Conservation (phyloP, 2,888 invertebrate genomes). For the Pollenia labialis region DNA sequence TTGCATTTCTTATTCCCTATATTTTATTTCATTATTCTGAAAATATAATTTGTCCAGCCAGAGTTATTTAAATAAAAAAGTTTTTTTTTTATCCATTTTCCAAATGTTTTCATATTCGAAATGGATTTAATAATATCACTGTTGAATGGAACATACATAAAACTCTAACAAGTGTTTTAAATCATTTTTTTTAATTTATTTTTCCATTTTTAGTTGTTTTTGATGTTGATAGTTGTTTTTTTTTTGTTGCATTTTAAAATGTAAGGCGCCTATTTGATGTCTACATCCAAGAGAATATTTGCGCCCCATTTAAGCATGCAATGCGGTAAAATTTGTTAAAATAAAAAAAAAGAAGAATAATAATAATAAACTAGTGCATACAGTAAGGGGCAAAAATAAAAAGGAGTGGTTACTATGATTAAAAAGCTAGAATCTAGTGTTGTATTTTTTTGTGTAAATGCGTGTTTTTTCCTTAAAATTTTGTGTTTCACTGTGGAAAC, state of each 20-base stretch:
- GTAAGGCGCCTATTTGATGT: conserved; percentile 66
- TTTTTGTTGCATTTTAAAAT: conserved; percentile 40
- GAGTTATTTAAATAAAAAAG: no score
- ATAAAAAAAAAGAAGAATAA: not conserved
- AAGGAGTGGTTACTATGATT: no score
- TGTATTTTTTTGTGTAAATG: not conserved
- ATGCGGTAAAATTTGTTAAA: conserved; percentile 71
- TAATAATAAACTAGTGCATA: conserved; percentile 46
- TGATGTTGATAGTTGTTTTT: conserved; percentile 27
- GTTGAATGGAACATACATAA: conserved; percentile 33
- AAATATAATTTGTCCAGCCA: conserved; percentile 19
- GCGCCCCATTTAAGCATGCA: conserved; percentile 74
- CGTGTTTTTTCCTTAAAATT: not conserved
- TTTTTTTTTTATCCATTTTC: not conserved
- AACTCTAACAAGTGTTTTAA: conserved; percentile 68
- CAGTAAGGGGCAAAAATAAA: conserved; percentile 1
- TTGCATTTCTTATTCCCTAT: conserved; percentile 50
- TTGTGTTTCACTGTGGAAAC: conserved; percentile 17
- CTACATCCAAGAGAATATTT: conserved; percentile 63
- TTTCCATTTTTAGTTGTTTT: conserved; percentile 43
- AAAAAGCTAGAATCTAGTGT: no score
- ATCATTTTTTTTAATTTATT: conserved; percentile 38
- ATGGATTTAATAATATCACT: conserved; percentile 17
- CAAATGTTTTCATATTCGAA: conserved; percentile 7
- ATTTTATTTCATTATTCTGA: conserved; percentile 44